Percentiles rank a stretch among this genome's conserved stretches.
phyloP scores from a whole-genome alignment of 2,888 invertebrate genomes.

The Drosophila mimica region DNA sequence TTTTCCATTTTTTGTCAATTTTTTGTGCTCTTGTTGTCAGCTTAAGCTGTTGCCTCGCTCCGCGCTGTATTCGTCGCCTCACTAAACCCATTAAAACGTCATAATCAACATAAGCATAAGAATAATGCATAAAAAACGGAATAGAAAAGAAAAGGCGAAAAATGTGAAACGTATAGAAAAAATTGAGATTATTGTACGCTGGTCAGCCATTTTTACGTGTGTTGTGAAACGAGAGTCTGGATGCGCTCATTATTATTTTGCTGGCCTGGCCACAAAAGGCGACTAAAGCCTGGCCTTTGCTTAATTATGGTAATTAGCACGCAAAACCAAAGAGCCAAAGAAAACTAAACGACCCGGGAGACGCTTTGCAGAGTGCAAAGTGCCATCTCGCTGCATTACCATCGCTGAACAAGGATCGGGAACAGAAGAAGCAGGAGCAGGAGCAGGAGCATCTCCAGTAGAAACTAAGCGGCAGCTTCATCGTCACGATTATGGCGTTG shows the following conservation, averaged over 20 bases:
- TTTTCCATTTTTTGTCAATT: background rate
- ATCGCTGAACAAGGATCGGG: background rate
- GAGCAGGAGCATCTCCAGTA: background rate
- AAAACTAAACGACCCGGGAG: conserved; percentile 62
- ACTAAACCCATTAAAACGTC: conserved; percentile 77
- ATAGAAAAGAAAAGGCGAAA: conserved; percentile 1
- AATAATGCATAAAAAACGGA: conserved; percentile 60
- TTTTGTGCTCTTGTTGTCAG: conserved; percentile 64
- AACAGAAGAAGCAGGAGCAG: conserved; percentile 1
- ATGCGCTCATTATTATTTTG: conserved; percentile 74
- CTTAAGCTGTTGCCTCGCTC: conserved; percentile 56
- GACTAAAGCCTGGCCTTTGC: conserved; percentile 81
- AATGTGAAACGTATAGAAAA: conserved; percentile 17
- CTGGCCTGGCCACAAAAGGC: conserved; percentile 72
- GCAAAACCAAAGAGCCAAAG: conserved; percentile 53
- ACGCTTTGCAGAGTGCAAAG: conserved; percentile 41
- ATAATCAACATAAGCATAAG: conserved; percentile 77
- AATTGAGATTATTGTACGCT: conserved; percentile 48
- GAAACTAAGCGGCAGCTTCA: conserved; percentile 2
- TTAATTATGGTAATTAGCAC: conserved; percentile 79
- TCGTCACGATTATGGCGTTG: conserved; percentile 51
- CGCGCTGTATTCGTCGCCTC: conserved; percentile 44
- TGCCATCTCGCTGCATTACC: conserved; percentile 42
- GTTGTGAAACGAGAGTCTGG: conserved; percentile 4
- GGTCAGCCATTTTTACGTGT: conserved; percentile 65